A percentile compares a stretch with the other conserved stretches of the same genome.
Conservation (phyloP, 2,797 vertebrate genomes). For the Anguilla obscura region DNA sequence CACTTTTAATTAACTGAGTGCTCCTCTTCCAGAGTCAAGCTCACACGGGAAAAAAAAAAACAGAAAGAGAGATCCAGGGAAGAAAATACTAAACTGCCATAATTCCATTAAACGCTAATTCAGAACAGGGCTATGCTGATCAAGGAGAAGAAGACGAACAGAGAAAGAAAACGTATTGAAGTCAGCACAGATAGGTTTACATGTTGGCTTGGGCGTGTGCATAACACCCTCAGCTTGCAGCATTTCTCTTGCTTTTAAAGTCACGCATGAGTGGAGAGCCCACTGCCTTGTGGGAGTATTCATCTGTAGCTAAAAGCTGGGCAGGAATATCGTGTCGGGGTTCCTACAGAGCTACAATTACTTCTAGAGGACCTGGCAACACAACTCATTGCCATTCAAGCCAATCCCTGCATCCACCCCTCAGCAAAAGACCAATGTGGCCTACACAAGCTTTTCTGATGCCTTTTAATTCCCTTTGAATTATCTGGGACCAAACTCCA, state of each 20-base stretch:
- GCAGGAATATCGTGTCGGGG: neutral
- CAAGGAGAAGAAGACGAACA: neutral
- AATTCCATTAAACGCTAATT: slow-evolving; percentile 20
- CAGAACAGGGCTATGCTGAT: slow-evolving; percentile 15
- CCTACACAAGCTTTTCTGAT: neutral
- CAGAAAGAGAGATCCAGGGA: neutral
- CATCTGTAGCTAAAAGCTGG: neutral
- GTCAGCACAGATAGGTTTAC: neutral
- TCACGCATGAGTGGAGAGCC: neutral
- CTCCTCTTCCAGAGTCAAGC: neutral
- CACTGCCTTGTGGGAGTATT: neutral
- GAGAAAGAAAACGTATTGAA: neutral
- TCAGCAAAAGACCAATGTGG: neutral
- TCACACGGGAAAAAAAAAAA: neutral
- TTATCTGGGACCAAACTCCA: neutral
- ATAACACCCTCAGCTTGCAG: neutral
- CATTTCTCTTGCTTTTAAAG: neutral
- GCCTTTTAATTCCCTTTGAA: neutral
- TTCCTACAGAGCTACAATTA: neutral
- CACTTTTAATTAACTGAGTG: neutral
- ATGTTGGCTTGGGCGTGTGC: neutral
- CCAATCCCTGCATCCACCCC: neutral
- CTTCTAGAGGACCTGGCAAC: neutral
- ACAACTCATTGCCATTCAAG: neutral
- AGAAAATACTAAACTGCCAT: neutral